Conservation (phyloP, 2,113 vertebrate genomes). For the Oryzias curvinotus region DNA sequence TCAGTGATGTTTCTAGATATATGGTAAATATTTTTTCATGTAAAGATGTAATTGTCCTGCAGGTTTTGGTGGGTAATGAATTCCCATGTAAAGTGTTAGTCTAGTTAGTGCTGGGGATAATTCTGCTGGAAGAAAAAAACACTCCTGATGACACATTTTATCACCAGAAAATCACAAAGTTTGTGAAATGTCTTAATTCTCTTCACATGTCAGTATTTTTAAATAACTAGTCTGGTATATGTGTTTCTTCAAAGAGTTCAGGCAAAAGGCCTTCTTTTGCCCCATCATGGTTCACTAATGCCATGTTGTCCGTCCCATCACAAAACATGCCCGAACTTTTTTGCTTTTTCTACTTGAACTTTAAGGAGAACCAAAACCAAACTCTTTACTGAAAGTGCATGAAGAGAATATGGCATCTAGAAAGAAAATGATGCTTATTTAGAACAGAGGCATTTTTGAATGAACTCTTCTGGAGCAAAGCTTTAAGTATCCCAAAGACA, state of each 20-base stretch:
- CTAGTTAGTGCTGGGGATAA: constrained; percentile 57
- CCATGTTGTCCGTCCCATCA: too few species aligned
- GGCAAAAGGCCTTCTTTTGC: background rate
- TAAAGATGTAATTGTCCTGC: constrained; percentile 71
- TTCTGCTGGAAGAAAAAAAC: constrained; percentile 60
- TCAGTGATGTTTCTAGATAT: constrained; percentile 70
- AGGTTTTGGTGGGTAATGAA: constrained; percentile 75
- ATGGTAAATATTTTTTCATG: constrained; percentile 66
- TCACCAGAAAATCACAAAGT: constrained; percentile 17
- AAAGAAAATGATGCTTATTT: too few species aligned
- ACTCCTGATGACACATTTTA: constrained; percentile 49
- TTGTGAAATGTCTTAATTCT: constrained; percentile 53
- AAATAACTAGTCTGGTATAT: constrained; percentile 20
- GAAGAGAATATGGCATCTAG: too few species aligned
- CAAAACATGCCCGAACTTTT: too few species aligned
- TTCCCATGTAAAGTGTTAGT: constrained; percentile 70
- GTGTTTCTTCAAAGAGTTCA: constrained; percentile 20
- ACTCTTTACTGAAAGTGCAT: too few species aligned
- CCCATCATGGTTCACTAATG: too few species aligned
- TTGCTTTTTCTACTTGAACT: too few species aligned
- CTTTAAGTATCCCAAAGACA: background rate
- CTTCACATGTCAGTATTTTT: constrained; percentile 34
- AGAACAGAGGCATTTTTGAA: too few species aligned
- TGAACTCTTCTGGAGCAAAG: too few species aligned
- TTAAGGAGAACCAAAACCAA: too few species aligned